Percentiles rank a stretch among this genome's conserved stretches.
Evolutionary conservation across 2,797 vertebrate genomes (phyloP).

Genomic region (Danio tinwini): DNA sequence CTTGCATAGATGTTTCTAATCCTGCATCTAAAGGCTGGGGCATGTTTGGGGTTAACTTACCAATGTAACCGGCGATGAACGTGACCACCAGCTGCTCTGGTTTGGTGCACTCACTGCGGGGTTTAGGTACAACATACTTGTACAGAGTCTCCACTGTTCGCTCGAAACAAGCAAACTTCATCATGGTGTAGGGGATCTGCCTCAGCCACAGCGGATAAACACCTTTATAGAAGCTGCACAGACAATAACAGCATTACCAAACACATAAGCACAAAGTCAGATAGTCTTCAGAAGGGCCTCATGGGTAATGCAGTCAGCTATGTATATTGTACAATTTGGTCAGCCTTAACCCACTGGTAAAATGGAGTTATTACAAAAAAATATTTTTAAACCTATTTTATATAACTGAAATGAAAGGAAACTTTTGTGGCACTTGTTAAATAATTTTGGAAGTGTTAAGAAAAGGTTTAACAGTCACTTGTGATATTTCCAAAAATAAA

Average conservation of each 20-base stretch:
- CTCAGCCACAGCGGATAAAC: conserved; percentile 96
- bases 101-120: conserved; percentile 90
- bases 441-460: too few species aligned
- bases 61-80: conserved; percentile 95
- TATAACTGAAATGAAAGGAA: not conserved
- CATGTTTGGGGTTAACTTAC: conserved; percentile 74
- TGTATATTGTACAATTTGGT: not conserved
- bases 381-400: not conserved
- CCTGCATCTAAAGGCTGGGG: not conserved
- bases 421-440: not conserved
- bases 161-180: conserved; percentile 98
- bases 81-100: conserved; percentile 92
- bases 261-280: not conserved
- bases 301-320: not conserved
- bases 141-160: conserved; percentile 93
- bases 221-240: conserved; percentile 92
- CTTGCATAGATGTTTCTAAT: not conserved
- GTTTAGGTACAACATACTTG: conserved; percentile 92
- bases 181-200: conserved; percentile 99
- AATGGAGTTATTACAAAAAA: not conserved
- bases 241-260: not conserved
- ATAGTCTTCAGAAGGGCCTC: not conserved
- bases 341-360: not conserved
- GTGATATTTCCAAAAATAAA: not conserved
- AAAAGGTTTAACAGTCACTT: not conserved